These are phyloP conservation scores for Paratrypauchen microcephalus DNA, from an alignment of 2,797 vertebrate species.

Conservation along the genomic window DNA sequence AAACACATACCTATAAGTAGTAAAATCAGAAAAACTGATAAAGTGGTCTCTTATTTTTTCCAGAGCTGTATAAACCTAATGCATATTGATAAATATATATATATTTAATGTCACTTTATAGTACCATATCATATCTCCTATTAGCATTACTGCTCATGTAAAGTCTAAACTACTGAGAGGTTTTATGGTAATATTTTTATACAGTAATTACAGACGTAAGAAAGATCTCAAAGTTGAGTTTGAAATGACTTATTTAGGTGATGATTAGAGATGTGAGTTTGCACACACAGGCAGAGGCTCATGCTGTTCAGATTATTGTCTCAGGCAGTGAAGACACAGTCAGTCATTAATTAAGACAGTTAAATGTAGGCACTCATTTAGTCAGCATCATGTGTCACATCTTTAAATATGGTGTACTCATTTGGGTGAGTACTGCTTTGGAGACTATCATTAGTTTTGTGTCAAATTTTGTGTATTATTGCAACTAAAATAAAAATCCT, in stretches of 20 bases:
- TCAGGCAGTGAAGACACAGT: background rate
- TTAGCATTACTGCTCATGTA: background rate
- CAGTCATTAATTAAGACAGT: constrained; percentile 5
- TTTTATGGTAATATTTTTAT: background rate
- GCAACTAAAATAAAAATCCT: background rate
- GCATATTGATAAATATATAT: too few species aligned
- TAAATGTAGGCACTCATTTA: constrained; percentile 8
- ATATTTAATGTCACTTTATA: too few species aligned
- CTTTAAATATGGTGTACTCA: background rate
- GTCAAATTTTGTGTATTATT: background rate
- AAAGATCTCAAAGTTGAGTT: background rate
- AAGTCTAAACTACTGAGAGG: background rate
- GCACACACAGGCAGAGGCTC: background rate
- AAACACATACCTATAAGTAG: too few species aligned
- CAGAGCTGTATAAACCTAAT: too few species aligned
- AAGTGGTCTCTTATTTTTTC: too few species aligned
- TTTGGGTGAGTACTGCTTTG: background rate
- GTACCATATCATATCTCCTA: too few species aligned
- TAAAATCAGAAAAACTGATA: too few species aligned
- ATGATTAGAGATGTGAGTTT: constrained; percentile 21
- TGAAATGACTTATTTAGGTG: constrained; percentile 15
- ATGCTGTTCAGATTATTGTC: background rate
- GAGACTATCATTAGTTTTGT: background rate
- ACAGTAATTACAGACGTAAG: constrained; percentile 9
- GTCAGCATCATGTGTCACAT: constrained; percentile 3